phyloP scores from a whole-genome alignment of 1,140 invertebrate species.

The Nasonia vitripennis region DNA sequence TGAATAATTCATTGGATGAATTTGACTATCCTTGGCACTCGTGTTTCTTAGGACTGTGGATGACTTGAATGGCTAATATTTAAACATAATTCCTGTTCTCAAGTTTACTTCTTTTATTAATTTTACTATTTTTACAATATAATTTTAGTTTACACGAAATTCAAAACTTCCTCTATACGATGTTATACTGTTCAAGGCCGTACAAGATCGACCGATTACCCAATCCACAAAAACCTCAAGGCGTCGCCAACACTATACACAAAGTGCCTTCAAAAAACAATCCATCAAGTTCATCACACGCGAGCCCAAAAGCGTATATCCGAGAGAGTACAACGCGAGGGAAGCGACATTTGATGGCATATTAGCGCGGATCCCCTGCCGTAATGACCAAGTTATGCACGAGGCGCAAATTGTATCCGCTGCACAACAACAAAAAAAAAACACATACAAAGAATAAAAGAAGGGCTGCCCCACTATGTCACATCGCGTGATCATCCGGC shows the following conservation, averaged over 20 bases:
- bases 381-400: constrained; percentile 51
- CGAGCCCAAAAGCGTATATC: background rate
- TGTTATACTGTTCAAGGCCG: background rate
- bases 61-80: too few species aligned
- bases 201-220: background rate
- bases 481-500: constrained; percentile 64
- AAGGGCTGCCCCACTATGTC: constrained; percentile 57
- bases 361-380: constrained; percentile 52
- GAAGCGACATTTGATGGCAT: constrained; percentile 61
- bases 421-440: background rate
- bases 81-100: background rate
- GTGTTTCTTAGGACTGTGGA: too few species aligned
- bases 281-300: constrained; percentile 28
- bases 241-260: background rate
- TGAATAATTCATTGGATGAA: background rate
- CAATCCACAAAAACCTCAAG: background rate
- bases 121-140: too few species aligned
- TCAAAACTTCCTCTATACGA: background rate
- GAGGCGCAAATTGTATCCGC: constrained; percentile 30
- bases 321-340: background rate
- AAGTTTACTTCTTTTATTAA: background rate
- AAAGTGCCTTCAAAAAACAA: constrained; percentile 15
- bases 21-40: too few species aligned
- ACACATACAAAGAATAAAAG: background rate
- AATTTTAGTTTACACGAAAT: background rate